Evolutionary conservation across 2,113 vertebrate species (phyloP).

Genomic region (Rhinolophus ferrumequinum): DNA sequence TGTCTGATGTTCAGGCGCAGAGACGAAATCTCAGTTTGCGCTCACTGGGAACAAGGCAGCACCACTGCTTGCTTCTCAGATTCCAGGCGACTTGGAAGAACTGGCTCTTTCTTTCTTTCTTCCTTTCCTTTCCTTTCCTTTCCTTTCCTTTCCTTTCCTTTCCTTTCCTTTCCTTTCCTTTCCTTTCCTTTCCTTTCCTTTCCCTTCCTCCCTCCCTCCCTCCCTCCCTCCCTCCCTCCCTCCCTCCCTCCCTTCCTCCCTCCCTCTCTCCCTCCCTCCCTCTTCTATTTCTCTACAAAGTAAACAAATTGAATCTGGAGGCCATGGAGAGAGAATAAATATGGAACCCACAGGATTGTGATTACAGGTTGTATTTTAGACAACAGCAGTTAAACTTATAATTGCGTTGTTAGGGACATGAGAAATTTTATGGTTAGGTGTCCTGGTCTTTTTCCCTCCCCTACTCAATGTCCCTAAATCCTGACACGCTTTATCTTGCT

Average conservation of each 20-base stretch:
- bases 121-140: background rate
- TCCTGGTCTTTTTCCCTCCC: conserved; percentile 33
- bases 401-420: conserved; percentile 59
- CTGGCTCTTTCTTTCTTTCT: background rate
- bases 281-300: conserved; percentile 39
- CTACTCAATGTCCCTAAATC: background rate
- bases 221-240: background rate
- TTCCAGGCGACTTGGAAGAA: conserved; percentile 1
- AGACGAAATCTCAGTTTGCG: background rate
- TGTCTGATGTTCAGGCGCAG: background rate
- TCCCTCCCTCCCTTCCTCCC: background rate
- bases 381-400: conserved; percentile 49
- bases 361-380: conserved; percentile 71
- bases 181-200: no score
- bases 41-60: background rate
- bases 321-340: conserved; percentile 53
- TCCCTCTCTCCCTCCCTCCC: background rate
- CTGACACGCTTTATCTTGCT: background rate
- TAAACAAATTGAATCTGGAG: conserved; percentile 44
- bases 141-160: no score
- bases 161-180: no score
- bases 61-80: background rate
- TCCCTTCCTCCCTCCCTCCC: no score
- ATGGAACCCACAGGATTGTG: conserved; percentile 58
- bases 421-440: conserved; percentile 59